A percentile compares a stretch with the other conserved stretches of the same genome.
Evolutionary conservation across 2,797 vertebrate genomes (phyloP).

Genomic region (Cyprinella venusta): DNA sequence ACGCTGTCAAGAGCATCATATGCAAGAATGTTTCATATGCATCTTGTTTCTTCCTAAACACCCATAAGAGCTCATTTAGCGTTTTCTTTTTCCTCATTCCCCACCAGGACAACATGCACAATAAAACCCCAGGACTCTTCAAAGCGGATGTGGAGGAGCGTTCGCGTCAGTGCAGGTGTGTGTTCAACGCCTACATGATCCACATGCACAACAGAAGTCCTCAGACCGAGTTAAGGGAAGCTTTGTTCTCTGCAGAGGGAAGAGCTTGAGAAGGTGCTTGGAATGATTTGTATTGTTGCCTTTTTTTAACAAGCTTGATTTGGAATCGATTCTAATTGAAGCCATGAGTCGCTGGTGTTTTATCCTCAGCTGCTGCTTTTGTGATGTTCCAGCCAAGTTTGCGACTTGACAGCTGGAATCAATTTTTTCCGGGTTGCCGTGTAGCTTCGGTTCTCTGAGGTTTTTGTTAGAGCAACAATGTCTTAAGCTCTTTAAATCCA

Average conservation of each 20-base stretch:
- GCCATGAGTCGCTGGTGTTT: conserved; percentile 69
- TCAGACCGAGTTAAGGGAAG: neutral
- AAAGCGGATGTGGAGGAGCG: conserved; percentile 26
- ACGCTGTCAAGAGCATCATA: conserved; percentile 6
- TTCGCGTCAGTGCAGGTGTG: conserved; percentile 36
- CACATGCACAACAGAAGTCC: neutral
- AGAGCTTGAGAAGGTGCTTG: conserved; percentile 46
- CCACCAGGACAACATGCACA: conserved; percentile 46
- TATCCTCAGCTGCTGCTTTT: conserved; percentile 67
- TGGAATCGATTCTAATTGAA: conserved; percentile 78
- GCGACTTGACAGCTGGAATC: conserved; percentile 77
- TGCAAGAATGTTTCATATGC: too few species aligned
- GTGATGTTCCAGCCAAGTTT: conserved; percentile 75
- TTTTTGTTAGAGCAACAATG: conserved; percentile 61
- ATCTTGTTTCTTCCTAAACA: conserved; percentile 52
- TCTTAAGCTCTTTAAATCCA: conserved; percentile 57
- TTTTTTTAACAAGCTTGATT: conserved; percentile 71
- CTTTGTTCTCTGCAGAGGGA: conserved; percentile 24
- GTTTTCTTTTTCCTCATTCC: conserved; percentile 42
- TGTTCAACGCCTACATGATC: conserved; percentile 13
- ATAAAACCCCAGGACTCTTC: conserved; percentile 23
- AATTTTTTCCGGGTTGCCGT: conserved; percentile 66
- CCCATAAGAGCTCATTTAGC: conserved; percentile 28
- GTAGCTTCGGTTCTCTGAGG: conserved; percentile 57
- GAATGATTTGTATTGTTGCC: conserved; percentile 66